Conservation (phyloP, 92 coral and sea anemone genomes). For the Hydrozoanthus gracilis region DNA sequence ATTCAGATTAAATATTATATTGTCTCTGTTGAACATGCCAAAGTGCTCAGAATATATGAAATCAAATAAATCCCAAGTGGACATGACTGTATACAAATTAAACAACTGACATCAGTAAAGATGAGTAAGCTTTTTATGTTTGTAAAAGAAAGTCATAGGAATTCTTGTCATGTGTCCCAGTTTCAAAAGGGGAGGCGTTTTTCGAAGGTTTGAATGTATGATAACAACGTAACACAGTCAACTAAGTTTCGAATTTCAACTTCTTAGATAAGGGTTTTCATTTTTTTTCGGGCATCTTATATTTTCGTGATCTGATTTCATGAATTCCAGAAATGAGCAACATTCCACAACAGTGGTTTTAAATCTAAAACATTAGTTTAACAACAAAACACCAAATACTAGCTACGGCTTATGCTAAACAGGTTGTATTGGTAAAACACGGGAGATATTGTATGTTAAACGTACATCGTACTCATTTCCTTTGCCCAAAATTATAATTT, state of each 20-base stretch:
- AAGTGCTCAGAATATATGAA: background rate
- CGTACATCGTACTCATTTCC: background rate
- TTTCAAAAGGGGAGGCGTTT: no score
- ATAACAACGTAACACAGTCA: no score
- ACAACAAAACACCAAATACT: background rate
- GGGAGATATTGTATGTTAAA: background rate
- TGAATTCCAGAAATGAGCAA: constrained; percentile 40
- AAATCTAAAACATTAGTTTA: background rate
- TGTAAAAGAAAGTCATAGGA: no score
- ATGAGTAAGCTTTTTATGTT: no score
- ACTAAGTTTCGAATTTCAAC: background rate
- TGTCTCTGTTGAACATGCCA: background rate
- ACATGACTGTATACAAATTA: no score
- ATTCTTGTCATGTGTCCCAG: no score
- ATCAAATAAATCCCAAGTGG: background rate
- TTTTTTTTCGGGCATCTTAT: background rate
- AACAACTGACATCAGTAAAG: no score
- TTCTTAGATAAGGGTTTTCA: background rate
- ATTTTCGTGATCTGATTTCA: background rate
- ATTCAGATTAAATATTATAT: background rate
- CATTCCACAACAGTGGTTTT: background rate
- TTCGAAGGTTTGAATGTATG: no score
- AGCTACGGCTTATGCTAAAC: background rate
- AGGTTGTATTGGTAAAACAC: background rate
- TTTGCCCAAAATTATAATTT: background rate